phyloP scores from a whole-genome alignment of 2,797 vertebrate species.

The Melanotaenia boesemani region DNA sequence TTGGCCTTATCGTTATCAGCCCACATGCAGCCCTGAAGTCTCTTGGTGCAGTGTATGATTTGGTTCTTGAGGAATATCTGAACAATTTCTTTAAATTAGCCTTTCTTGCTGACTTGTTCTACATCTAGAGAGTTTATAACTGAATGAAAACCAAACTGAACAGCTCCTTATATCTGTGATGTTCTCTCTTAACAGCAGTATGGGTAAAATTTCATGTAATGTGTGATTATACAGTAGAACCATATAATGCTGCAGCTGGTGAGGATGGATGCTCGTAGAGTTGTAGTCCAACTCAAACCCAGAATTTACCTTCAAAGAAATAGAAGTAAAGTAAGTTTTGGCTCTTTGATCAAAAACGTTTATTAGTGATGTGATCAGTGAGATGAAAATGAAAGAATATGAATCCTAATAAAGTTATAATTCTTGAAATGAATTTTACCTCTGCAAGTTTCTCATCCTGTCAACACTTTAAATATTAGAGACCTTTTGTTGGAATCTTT shows the following conservation, averaged over 20 bases:
- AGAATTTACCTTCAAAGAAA: neutral
- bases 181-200: neutral
- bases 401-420: constrained; percentile 77
- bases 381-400: constrained; percentile 73
- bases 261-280: neutral
- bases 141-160: constrained; percentile 4
- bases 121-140: neutral
- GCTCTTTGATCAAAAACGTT: constrained; percentile 47
- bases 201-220: constrained; percentile 13
- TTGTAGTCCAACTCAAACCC: neutral
- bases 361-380: constrained; percentile 59
- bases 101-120: constrained; percentile 24
- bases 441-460: neutral
- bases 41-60: constrained; percentile 34
- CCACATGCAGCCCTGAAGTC: constrained; percentile 17
- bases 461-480: too few relatives aligned
- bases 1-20: constrained; percentile 43
- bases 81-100: neutral
- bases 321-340: constrained; percentile 12
- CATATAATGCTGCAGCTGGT: constrained; percentile 38
- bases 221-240: constrained; percentile 8
- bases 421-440: constrained; percentile 58
- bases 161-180: neutral
- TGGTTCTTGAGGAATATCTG: constrained; percentile 33
- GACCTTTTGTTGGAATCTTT: too few relatives aligned